Evolutionary conservation across 2,888 invertebrate species (phyloP), one percentile per base, ranked within the genome.

Genomic region (Phymatocera aterrima): DNA sequence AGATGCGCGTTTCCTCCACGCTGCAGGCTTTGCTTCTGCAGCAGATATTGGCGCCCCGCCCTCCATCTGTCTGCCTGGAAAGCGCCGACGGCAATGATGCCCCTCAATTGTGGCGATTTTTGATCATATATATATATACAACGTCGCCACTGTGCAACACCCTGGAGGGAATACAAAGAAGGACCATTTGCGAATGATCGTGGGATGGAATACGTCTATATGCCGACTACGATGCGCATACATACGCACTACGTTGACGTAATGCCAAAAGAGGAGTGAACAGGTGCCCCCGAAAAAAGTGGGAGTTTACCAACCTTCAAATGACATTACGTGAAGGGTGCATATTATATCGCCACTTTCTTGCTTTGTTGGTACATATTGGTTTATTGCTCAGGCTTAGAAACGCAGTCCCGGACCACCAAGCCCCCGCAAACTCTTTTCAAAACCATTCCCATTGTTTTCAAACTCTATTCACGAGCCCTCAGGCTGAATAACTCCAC

Each of bases 321-420:
- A 70, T 61, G 74, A 72, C 74, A 80, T 61, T 75, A 79, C 78
- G 74, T 79, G 82, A 81, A 57, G 87, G 87, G 87, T 86, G 86
- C 85, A 87, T 86, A 85, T 85, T 85, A 86, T 86, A 88, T 87
- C 84, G 87, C 86, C 85, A 89, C 87, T 88, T 88, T 87, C 85
- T 84, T 84, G 75, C 75, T 57, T 57, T 75, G 75, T 74, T 57
- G 40, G 75, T 60, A 75, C 75, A 75, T 40, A 75, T 57, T 72
- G 54, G 51, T 40, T 37, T 31, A 51, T 72, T 34, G 28, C 37
- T 18, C n/a, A 24, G 70, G 48, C 51, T 48, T 72, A 72, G 72
- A 72, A 72, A 48, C n/a, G n/a, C 31, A 10, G 61, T 18, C 37
- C 61, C 37, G 3, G 18, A 31, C 37, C 61, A 37, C 37, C 8